A percentile compares a stretch with the other conserved stretches of the same genome.
Conservation (phyloP, 2,113 vertebrate species). For the Herpetotheres cachinnans region DNA sequence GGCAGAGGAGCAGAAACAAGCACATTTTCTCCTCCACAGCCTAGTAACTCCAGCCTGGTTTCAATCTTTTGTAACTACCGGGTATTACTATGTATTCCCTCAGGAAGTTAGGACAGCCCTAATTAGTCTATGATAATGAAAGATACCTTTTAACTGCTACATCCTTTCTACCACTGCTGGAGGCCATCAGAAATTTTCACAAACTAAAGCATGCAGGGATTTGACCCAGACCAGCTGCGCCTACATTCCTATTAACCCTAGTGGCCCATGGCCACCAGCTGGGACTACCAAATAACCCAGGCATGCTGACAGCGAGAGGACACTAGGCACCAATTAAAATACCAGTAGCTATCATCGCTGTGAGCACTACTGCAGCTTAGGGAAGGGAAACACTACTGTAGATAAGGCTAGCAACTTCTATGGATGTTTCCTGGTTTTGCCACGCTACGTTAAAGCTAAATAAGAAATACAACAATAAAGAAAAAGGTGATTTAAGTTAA, state of each 20-base stretch:
- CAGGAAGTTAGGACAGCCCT: conserved; percentile 13
- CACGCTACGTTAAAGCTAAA: neutral
- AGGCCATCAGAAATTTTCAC: neutral
- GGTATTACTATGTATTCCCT: neutral
- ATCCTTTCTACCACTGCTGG: neutral
- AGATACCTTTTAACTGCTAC: neutral
- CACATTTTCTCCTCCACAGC: neutral
- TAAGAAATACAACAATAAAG: neutral
- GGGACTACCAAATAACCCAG: neutral
- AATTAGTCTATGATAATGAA: conserved; percentile 15
- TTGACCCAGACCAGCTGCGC: neutral
- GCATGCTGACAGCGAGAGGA: neutral
- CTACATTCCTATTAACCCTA: neutral
- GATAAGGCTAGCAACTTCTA: neutral
- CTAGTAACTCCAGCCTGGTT: neutral
- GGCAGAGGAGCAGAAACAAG: neutral
- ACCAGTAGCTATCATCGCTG: neutral
- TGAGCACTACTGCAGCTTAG: neutral
- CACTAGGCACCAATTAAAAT: neutral
- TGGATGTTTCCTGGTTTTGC: neutral
- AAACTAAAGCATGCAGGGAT: neutral
- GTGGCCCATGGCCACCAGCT: neutral
- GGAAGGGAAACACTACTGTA: neutral
- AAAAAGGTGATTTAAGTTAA: neutral
- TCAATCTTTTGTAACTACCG: neutral